Conservation (phyloP, 2,113 vertebrate species). For the Oreochromis niloticus region DNA sequence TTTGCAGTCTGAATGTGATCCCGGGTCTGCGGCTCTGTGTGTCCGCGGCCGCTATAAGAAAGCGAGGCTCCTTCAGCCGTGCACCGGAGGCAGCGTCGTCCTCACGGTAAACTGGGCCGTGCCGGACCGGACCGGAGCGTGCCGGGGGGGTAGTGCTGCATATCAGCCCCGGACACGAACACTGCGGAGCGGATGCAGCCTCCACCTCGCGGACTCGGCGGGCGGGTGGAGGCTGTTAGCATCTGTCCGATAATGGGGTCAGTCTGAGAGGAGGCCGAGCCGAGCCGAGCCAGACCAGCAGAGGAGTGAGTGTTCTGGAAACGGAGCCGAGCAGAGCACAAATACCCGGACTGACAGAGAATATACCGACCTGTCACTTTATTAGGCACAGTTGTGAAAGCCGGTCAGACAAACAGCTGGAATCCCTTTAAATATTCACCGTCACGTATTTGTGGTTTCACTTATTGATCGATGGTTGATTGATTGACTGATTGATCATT, state of each 20-base stretch:
- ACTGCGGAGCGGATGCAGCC: neutral
- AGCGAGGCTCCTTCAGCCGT: neutral
- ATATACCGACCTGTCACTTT: neutral
- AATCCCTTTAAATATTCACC: neutral
- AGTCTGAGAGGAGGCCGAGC: neutral
- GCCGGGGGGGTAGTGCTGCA: neutral
- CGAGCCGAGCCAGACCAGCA: neutral
- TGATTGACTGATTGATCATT: neutral
- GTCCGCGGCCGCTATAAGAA: neutral
- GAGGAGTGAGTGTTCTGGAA: neutral
- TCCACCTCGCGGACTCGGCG: neutral
- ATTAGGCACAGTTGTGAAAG: neutral
- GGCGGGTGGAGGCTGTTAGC: neutral
- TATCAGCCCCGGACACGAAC: neutral
- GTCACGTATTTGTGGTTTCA: neutral
- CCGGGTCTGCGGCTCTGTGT: neutral
- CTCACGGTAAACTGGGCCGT: neutral
- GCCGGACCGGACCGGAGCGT: neutral
- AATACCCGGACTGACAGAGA: neutral
- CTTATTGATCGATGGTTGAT: neutral
- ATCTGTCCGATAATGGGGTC: conserved; percentile 23
- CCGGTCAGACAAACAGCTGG: neutral
- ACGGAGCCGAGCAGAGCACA: neutral
- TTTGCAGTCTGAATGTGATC: neutral
- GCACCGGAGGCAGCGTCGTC: neutral